Conservation (phyloP, 1,140 invertebrate genomes). For the Drosophila rufa region DNA sequence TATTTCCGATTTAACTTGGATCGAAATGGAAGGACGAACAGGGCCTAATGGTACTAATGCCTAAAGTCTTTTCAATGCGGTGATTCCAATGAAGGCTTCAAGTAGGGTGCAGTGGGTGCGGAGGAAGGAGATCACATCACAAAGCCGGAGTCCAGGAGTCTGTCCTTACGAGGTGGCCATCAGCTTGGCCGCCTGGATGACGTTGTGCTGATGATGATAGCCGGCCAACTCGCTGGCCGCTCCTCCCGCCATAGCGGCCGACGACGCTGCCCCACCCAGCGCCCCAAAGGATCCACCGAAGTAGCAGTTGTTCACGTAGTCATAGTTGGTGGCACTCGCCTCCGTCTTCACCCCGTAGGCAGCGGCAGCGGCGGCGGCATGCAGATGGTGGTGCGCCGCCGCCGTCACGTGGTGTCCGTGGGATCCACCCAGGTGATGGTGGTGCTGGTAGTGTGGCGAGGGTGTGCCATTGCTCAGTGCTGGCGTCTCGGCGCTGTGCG, state of each 20-base stretch:
- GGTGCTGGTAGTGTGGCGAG: slow-evolving; percentile 79
- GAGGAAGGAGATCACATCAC: slow-evolving; percentile 60
- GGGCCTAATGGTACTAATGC: slow-evolving; percentile 13
- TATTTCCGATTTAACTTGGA: background rate
- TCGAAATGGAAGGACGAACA: background rate
- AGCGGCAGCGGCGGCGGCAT: slow-evolving; percentile 66
- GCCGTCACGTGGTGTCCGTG: slow-evolving; percentile 63
- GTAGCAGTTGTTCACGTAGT: slow-evolving; percentile 84
- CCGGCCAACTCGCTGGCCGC: slow-evolving; percentile 86
- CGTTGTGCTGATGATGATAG: slow-evolving; percentile 93
- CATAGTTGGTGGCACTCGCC: slow-evolving; percentile 79
- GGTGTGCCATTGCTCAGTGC: slow-evolving; percentile 75
- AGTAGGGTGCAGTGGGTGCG: slow-evolving; percentile 22
- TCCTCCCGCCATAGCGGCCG: slow-evolving; percentile 75
- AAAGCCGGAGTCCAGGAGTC: slow-evolving; percentile 14
- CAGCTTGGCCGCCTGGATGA: slow-evolving; percentile 91
- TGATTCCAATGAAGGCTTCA: slow-evolving; percentile 49
- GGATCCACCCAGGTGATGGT: slow-evolving; percentile 69
- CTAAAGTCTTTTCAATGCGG: slow-evolving; percentile 77
- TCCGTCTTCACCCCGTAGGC: slow-evolving; percentile 82
- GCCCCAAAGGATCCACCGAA: slow-evolving; percentile 78
- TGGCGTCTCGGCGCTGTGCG: slow-evolving; percentile 68
- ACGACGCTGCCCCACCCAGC: slow-evolving; percentile 53
- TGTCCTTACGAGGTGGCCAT: slow-evolving; percentile 90
- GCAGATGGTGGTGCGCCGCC: slow-evolving; percentile 81